Base-by-base conservation (phyloP, 2,113 vertebrate species). In the Tachysurus vachellii region DNA sequence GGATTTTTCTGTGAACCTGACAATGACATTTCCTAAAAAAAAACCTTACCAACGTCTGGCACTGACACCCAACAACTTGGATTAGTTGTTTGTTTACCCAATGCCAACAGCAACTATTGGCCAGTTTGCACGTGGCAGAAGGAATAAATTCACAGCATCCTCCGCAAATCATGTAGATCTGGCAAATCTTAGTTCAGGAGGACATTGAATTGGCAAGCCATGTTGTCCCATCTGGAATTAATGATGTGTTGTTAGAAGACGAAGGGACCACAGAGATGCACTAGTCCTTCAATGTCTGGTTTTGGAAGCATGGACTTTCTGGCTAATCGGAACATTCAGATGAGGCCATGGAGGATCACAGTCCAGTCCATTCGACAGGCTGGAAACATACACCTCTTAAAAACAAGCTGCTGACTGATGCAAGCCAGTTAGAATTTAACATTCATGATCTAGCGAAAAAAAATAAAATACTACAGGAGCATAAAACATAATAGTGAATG, bases 101-200 rank as follows among this genome's bases (percentile, higher is more conserved):
- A 50, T 89, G 88, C 85, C 88, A 87, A 86, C 64, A 84, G 56
- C 82, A 81, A 84, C 83, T 84, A 89, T 85, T 87, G 80, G 89
- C 83, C 86, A 88, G 87, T 89, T 89, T 88, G 89, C 86, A 89
- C 62, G 85, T 89, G 86, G 89, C 89, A 89, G 86, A 88, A 89
- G 86, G 89, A 88, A 85, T 85, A 83, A 10, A 53, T 89, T 85
- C 71, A 59, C 83, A 88, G 83, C 86, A 82, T 79, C 89, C 89
- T 64, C 89, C 80, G 83, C 89, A 89, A 81, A 86, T 87, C 89
- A 85, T 83, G 83, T 85, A 86, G 71, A 86, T 88, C 86, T 89
- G 82, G 84, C 86, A 85, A 88, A 79, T 83, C 68, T 76, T 66
- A 85, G 79, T 89, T 88, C 70, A 88, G 81, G 53, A 86, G 76